These are phyloP conservation scores for Lota lota DNA, from an alignment of 2,113 vertebrate species.

Conservation along the genomic window DNA sequence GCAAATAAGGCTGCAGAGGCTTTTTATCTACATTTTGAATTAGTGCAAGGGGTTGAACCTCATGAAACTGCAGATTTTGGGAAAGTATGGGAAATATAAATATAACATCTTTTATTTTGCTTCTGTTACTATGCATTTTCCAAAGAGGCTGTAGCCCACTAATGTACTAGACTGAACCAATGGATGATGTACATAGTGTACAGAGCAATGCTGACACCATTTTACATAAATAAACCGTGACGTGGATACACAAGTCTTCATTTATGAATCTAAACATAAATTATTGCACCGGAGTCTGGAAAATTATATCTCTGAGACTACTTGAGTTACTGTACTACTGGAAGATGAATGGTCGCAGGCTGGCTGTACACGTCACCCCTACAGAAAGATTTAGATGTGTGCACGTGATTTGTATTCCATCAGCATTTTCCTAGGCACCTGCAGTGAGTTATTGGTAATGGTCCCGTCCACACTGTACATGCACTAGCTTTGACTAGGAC, in stretches of 20 bases:
- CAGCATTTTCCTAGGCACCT: constrained; percentile 27
- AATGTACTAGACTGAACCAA: too few species aligned
- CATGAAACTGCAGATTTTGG: too few species aligned
- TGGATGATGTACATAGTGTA: not conserved
- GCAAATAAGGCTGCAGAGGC: too few species aligned
- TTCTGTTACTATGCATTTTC: too few species aligned
- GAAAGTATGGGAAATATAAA: too few species aligned
- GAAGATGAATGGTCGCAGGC: constrained; percentile 31
- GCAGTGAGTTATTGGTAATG: constrained; percentile 23
- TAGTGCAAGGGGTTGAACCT: too few species aligned
- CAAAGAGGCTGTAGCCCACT: too few species aligned
- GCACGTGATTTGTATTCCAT: constrained; percentile 12
- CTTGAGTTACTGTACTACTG: not conserved
- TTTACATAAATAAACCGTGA: constrained; percentile 19
- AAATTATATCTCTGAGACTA: not conserved
- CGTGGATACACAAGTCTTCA: not conserved
- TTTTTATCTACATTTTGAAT: too few species aligned
- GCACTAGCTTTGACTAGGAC: not conserved
- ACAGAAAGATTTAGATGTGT: constrained; percentile 44
- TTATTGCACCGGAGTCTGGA: not conserved
- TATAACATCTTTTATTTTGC: too few species aligned
- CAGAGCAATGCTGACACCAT: not conserved
- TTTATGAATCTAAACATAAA: not conserved
- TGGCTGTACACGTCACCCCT: constrained; percentile 25
- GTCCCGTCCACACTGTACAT: constrained; percentile 10